phyloP scores from a whole-genome alignment of 2,113 vertebrate genomes.

The Odontesthes bonariensis region DNA sequence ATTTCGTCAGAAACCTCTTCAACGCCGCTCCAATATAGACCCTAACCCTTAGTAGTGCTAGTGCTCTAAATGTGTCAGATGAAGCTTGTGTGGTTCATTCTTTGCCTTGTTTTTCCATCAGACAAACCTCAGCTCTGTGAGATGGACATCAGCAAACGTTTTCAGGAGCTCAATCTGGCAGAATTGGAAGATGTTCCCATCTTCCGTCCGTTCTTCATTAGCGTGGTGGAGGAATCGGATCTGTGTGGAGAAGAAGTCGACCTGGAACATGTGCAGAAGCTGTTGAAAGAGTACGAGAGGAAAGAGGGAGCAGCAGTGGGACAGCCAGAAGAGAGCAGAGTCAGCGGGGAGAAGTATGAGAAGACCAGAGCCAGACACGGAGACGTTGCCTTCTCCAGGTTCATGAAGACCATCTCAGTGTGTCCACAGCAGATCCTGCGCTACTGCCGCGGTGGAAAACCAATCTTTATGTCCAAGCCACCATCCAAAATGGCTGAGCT shows the following conservation, averaged over 20 bases:
- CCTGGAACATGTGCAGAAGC: slow-evolving; percentile 56
- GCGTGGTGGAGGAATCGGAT: slow-evolving; percentile 69
- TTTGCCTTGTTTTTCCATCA: not conserved
- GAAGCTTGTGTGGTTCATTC: no score
- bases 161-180: slow-evolving; percentile 52
- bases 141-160: slow-evolving; percentile 7
- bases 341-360: slow-evolving; percentile 66
- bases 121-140: not conserved
- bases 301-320: slow-evolving; percentile 41
- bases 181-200: not conserved
- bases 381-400: slow-evolving; percentile 66
- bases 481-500: not conserved
- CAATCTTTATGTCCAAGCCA: slow-evolving; percentile 56
- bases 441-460: slow-evolving; percentile 54
- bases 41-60: no score
- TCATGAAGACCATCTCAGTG: slow-evolving; percentile 65
- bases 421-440: slow-evolving; percentile 74
- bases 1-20: no score
- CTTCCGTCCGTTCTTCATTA: slow-evolving; percentile 68
- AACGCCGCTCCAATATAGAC: no score
- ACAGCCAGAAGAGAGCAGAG: not conserved
- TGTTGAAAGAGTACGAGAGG: slow-evolving; percentile 70
- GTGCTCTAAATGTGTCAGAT: no score
- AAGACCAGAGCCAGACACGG: slow-evolving; percentile 66
- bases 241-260: slow-evolving; percentile 11